Evolutionary conservation across 2,113 vertebrate genomes (phyloP).

Genomic region (Apodemus speciosus): DNA sequence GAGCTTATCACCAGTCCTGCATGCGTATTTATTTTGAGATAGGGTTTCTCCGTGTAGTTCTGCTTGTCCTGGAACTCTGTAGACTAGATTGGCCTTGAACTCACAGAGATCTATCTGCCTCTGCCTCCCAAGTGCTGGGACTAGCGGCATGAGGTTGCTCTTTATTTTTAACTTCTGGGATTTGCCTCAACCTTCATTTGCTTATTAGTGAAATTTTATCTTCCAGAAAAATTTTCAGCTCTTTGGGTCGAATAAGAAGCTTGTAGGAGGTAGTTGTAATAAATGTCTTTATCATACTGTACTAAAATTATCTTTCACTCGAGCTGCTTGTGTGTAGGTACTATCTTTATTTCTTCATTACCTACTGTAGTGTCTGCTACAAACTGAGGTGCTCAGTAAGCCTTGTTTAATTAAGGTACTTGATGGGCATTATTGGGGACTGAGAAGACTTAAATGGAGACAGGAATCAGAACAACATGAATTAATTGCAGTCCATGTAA

Average conservation of each 20-base stretch:
- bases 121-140: neutral
- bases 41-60: neutral
- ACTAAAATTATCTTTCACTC: slow-evolving; percentile 24
- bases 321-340: slow-evolving; percentile 16
- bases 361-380: neutral
- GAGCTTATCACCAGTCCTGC: neutral
- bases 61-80: neutral
- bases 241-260: slow-evolving; percentile 32
- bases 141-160: neutral
- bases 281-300: neutral
- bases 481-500: slow-evolving; percentile 20
- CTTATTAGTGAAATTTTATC: slow-evolving; percentile 46
- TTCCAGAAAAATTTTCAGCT: slow-evolving; percentile 52
- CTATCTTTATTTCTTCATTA: slow-evolving; percentile 22
- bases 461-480: slow-evolving; percentile 17
- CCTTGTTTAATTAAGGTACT: slow-evolving; percentile 39
- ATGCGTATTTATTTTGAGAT: neutral
- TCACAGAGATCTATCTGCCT: neutral
- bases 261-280: slow-evolving; percentile 34
- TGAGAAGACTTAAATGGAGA: slow-evolving; percentile 13
- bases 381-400: slow-evolving; percentile 14
- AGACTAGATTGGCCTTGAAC: neutral
- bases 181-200: slow-evolving; percentile 39
- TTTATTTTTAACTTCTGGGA: slow-evolving; percentile 35
- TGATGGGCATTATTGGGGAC: neutral